Conservation (phyloP, 2,888 invertebrate genomes). For the Auanema sp. region DNA sequence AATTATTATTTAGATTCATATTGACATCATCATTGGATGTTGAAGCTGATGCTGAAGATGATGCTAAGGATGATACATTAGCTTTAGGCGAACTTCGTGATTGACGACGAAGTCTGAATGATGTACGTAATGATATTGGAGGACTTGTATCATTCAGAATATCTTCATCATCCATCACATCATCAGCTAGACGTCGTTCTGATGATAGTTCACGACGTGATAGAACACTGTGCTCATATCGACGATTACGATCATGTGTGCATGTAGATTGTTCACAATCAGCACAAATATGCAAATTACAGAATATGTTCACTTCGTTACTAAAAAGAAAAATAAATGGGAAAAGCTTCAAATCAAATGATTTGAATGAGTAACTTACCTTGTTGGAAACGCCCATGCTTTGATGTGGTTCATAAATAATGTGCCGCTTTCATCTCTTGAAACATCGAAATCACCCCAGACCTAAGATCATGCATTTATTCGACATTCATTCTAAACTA, state of each 20-base stretch:
- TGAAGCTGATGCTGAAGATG: too few species aligned
- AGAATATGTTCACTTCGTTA: conserved; percentile 64
- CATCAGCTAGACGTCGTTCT: background rate
- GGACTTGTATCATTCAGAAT: conserved; percentile 30
- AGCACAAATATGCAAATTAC: conserved; percentile 60
- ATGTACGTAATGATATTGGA: conserved; percentile 38
- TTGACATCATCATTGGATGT: too few species aligned
- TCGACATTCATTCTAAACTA: background rate
- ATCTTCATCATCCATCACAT: conserved; percentile 21
- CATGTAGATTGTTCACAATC: conserved; percentile 41
- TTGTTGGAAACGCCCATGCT: conserved; percentile 63
- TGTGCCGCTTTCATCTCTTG: conserved; percentile 33
- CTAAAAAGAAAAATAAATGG: conserved; percentile 31
- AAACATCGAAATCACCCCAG: conserved; percentile 58
- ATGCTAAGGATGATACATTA: too few species aligned
- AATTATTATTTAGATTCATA: too few species aligned
- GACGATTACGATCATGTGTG: conserved; percentile 24
- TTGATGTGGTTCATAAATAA: conserved; percentile 60
- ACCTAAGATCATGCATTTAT: conserved; percentile 30
- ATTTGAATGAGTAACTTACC: conserved; percentile 29
- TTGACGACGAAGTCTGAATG: conserved; percentile 37
- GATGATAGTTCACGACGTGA: conserved; percentile 13
- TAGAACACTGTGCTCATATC: conserved; percentile 3
- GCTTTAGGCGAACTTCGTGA: too few species aligned
- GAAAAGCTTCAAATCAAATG: background rate